phyloP scores from a whole-genome alignment of 1,140 invertebrate species.

The Campoletis sonorensis region DNA sequence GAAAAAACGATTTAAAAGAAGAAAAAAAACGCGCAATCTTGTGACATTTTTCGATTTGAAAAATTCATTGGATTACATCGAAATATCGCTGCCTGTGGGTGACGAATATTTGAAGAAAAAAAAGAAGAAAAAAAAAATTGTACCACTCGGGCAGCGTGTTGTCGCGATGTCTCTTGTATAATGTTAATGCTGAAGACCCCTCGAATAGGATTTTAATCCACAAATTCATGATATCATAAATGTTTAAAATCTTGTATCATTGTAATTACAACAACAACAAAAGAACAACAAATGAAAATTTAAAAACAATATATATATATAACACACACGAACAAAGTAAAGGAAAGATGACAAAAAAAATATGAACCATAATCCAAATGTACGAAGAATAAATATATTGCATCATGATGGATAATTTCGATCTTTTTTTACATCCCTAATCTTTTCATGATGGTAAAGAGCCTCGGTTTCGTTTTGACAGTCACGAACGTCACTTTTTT shows the following conservation, averaged over 20 bases:
- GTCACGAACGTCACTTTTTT: background rate
- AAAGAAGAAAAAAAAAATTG: conserved; percentile 39
- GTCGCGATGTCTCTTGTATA: conserved; percentile 52
- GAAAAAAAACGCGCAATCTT: conserved; percentile 38
- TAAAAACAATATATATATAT: background rate
- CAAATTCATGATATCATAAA: conserved; percentile 72
- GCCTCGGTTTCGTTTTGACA: background rate
- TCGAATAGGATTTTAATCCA: conserved; percentile 66
- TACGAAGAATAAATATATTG: conserved; percentile 73
- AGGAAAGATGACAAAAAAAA: conserved; percentile 48
- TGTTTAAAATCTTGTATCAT: conserved; percentile 72
- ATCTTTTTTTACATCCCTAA: conserved; percentile 4
- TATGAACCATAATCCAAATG: conserved; percentile 69
- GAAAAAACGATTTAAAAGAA: too few relatives aligned
- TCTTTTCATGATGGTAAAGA: background rate
- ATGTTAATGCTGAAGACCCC: conserved; percentile 60
- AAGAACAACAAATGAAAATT: conserved; percentile 25
- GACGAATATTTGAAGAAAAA: too few relatives aligned
- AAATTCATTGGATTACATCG: conserved; percentile 43
- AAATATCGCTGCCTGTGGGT: background rate
- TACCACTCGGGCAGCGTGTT: conserved; percentile 51
- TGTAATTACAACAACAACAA: conserved; percentile 66
- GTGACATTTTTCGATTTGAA: conserved; percentile 55
- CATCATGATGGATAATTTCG: conserved; percentile 59
- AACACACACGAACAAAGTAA: background rate